Conservation (phyloP, 2,797 vertebrate species). For the Hemitrygon akajei region DNA sequence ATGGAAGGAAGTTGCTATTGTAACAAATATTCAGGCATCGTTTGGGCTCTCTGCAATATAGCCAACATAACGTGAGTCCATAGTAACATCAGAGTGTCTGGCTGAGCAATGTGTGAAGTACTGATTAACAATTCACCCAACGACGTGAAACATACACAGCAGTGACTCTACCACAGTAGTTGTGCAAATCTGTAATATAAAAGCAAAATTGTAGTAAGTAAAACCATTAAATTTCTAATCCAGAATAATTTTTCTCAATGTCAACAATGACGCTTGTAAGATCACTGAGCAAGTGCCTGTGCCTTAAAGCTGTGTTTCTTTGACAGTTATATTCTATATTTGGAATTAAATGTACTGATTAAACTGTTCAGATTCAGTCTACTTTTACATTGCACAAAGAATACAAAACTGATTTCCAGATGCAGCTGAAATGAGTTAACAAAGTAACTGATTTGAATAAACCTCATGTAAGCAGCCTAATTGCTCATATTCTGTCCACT, state of each 20-base stretch:
- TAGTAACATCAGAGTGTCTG: not conserved
- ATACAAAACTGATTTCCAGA: not conserved
- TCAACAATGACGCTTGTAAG: not conserved
- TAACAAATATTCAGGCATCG: not conserved
- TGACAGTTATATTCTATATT: not conserved
- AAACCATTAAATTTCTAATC: not conserved
- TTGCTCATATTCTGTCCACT: not conserved
- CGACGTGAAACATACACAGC: not conserved
- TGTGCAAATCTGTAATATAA: not conserved
- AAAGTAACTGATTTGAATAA: constrained; percentile 25
- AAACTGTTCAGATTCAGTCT: constrained; percentile 15
- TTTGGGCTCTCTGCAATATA: not conserved
- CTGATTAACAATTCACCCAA: not conserved
- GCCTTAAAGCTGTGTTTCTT: not conserved
- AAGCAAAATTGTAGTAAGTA: not conserved
- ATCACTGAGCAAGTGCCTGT: not conserved
- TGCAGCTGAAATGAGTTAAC: not conserved
- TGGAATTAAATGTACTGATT: not conserved
- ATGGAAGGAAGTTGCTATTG: not conserved
- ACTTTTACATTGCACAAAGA: not conserved
- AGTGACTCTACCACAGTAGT: not conserved
- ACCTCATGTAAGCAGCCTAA: not conserved
- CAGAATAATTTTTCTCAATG: not conserved
- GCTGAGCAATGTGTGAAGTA: not conserved
- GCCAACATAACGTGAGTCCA: not conserved